Base-by-base conservation (phyloP, 2,113 vertebrate genomes). In the Hypomesus transpacificus region DNA sequence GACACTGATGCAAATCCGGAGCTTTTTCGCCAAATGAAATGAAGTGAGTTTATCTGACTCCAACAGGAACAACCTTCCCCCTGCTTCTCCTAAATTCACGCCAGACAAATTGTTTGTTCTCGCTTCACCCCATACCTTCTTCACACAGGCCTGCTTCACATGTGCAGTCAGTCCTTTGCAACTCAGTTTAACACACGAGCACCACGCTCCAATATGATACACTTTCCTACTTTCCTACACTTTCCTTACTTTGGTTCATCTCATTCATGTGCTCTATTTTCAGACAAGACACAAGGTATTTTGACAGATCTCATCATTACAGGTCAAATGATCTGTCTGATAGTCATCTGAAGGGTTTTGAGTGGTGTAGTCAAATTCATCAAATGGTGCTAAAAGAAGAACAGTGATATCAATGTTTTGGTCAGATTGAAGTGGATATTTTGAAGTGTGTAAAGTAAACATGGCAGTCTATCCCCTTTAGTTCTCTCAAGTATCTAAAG, bases 321-420 rank as follows among this genome's bases (percentile, higher is more conserved):
- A 26, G 24, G 24, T 2, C 24, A 26, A 26, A 26, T 26, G 24
- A 26, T 26, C 24, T 26, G 24, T 26, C 2, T 26, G 24, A 26
- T 26, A 53, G 50, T 50, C 1, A n/a, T 46, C 53, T 69, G 56
- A 75, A 74, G 73, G 52, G 52, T 61, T 71, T 79, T 76, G 65
- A 26, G 66, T 51, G 66, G 50, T 17, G 68, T 58, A 79, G 50
- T 65, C 54, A 56, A 51, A 68, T 68, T 78, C 26, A 71, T 63
- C 50, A 46, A 70, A 78, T 75, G 22, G 71, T 67, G 54, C 75
- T 58, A 46, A 64, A 59, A 57, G 71, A 31, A 7, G 60, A 66
- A 39, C 62, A 26, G 16, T 21, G 2, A 57, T 31, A 9, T 14
- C 60, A 53, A 71, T 31, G 46, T 54, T 18, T n/a, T 71, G 74